Percentiles rank a stretch among this genome's conserved stretches.
phyloP scores from a whole-genome alignment of 2,797 vertebrate genomes.

The Mus minutoides region DNA sequence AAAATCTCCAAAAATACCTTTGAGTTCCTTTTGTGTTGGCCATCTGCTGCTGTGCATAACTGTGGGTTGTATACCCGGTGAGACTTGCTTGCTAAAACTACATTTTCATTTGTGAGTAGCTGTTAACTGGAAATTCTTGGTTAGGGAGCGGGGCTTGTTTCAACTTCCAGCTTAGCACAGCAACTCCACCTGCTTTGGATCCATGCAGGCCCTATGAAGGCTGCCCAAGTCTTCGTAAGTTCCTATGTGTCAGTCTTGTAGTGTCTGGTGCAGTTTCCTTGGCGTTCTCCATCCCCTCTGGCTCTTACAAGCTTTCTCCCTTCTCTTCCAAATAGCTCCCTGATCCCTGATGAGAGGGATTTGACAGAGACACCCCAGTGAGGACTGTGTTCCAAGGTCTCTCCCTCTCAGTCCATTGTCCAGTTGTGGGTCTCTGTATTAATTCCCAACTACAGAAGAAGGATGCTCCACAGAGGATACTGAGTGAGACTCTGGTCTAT shows the following conservation, averaged over 20 bases:
- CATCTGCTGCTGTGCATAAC: background rate
- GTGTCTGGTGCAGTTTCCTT: background rate
- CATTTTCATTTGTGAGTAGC: background rate
- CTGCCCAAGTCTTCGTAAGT: no score
- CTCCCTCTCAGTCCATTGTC: background rate
- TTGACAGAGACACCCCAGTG: background rate
- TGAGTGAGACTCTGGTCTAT: background rate
- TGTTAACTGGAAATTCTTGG: background rate
- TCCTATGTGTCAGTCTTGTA: no score
- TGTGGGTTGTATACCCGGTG: background rate
- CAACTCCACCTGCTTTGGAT: background rate
- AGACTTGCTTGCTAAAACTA: background rate
- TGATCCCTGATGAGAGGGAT: background rate
- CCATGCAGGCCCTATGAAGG: no score
- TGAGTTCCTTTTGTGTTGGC: background rate
- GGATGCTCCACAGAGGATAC: background rate
- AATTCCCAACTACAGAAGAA: background rate
- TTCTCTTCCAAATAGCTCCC: background rate
- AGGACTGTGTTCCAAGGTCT: background rate
- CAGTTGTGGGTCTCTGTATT: background rate
- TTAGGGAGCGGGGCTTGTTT: background rate
- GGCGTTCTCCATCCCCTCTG: background rate
- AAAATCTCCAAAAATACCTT: background rate
- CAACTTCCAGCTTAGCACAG: background rate
- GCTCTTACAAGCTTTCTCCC: no score